A percentile compares a stretch with the other conserved stretches of the same genome.
These are phyloP conservation scores for Naso thynnoides DNA, from an alignment of 2,797 vertebrate genomes.

Conservation along the genomic window DNA sequence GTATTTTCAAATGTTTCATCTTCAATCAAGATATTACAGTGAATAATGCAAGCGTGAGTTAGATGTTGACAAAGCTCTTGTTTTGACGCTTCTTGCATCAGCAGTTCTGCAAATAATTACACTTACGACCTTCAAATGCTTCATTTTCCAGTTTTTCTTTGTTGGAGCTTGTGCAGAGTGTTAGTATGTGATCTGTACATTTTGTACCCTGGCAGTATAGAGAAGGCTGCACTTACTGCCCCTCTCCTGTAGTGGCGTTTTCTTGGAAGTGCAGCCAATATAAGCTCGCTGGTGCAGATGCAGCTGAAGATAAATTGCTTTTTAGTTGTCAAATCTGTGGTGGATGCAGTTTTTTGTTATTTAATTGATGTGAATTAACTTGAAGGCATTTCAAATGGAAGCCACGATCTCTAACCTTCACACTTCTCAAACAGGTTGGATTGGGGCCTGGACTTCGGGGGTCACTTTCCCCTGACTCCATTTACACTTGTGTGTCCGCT, in stretches of 20 bases:
- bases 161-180: not conserved
- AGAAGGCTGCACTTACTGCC: not conserved
- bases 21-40: not conserved
- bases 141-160: not conserved
- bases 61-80: fast-evolving
- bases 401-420: no score
- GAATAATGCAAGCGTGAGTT: not conserved
- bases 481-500: not conserved
- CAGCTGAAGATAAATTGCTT: not conserved
- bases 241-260: not conserved
- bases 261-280: not conserved
- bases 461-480: constrained; percentile 4
- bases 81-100: not conserved
- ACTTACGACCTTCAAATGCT: not conserved
- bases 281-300: no score
- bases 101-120: not conserved
- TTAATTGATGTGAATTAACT: not conserved
- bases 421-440: not conserved
- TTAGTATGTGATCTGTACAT: constrained; percentile 41
- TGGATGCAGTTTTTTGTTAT: not conserved
- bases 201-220: constrained; percentile 33
- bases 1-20: not conserved
- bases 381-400: not conserved
- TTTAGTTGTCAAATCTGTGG: not conserved
- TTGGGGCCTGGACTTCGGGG: not conserved